Evolutionary conservation across 2,113 vertebrate genomes (phyloP).

Genomic region (Oncorhynchus nerka): DNA sequence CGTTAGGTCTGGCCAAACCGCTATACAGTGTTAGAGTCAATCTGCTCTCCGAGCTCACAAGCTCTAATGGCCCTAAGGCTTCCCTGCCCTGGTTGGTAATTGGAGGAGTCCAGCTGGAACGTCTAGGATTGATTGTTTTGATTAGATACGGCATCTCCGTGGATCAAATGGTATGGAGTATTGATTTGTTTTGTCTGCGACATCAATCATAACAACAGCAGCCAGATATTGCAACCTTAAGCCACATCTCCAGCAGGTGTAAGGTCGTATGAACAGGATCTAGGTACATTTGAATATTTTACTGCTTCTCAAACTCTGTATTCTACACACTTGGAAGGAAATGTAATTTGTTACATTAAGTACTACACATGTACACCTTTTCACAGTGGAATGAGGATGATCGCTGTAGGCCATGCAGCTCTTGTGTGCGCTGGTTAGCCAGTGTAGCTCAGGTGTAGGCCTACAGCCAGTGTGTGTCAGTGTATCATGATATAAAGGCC

Average conservation of each 20-base stretch:
- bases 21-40: neutral
- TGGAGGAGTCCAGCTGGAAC: conserved; percentile 49
- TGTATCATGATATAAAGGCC: conserved; percentile 48
- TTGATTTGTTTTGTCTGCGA: conserved; percentile 62
- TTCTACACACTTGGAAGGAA: neutral
- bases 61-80: conserved; percentile 50
- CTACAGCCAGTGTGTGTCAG: neutral
- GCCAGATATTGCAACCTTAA: conserved; percentile 36
- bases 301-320: neutral
- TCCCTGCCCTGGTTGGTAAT: conserved; percentile 49
- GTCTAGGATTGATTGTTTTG: conserved; percentile 68
- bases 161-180: conserved; percentile 55
- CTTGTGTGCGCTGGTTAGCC: neutral
- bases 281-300: no score
- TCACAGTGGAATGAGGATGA: neutral
- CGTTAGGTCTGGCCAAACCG: no score
- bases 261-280: no score
- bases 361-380: neutral
- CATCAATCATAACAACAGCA: conserved; percentile 53
- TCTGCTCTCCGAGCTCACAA: conserved; percentile 41
- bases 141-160: conserved; percentile 60
- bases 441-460: neutral
- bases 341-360: neutral
- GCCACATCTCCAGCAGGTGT: neutral
- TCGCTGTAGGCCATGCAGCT: neutral